Base-by-base conservation (phyloP, 2,888 invertebrate genomes). In the Laspeyria flexula region DNA sequence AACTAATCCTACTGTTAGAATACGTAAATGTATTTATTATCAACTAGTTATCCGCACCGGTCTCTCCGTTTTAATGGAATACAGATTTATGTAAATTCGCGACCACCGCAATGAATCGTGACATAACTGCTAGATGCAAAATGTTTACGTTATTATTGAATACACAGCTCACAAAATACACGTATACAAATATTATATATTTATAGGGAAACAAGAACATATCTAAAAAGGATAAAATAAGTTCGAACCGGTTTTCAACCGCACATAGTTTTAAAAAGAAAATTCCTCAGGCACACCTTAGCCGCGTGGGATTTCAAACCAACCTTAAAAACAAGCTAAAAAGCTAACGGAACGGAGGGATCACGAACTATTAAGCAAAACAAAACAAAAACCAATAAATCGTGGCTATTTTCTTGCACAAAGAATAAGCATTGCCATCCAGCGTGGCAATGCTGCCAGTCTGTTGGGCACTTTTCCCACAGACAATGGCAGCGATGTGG, bases 21-120 rank as follows among this genome's bases (percentile, higher is more conserved):
- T 67, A 54, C 55, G 39, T 71, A 59, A 67, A 63, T 54, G 35
- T 63, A 55, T 71, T 63, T 71, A 66, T 67, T 71, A 71, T 52
- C 48, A 51, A 62, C 60, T 39, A 55, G 50, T 50, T 67, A 66
- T 58, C 41, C 59, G 41, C 42, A 49, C 43, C 25, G 27, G 29
- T 38, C 27, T 55, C 70, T 54, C 48, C 31, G 46, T 61, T 62
- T 63, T 59, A 59, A 67, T 67, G 53, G 58, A 63, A 55, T 51
- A 61, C 62, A 49, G 63, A 66, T 66, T 65, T 65, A 66, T 65
- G 71, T 61, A 52, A 66, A 70, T 70, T 54, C 41, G 15, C 18
- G 33, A 57, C 31, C 43, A 65, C 50, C 37, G 63, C 54, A 42
- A 56, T 65, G 65, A 61, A 50, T 61, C 56, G 50, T 70, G 53